Percentiles rank a stretch among this genome's conserved stretches.
phyloP scores from a whole-genome alignment of 2,113 vertebrate genomes.

The Pygathrix nemaeus region DNA sequence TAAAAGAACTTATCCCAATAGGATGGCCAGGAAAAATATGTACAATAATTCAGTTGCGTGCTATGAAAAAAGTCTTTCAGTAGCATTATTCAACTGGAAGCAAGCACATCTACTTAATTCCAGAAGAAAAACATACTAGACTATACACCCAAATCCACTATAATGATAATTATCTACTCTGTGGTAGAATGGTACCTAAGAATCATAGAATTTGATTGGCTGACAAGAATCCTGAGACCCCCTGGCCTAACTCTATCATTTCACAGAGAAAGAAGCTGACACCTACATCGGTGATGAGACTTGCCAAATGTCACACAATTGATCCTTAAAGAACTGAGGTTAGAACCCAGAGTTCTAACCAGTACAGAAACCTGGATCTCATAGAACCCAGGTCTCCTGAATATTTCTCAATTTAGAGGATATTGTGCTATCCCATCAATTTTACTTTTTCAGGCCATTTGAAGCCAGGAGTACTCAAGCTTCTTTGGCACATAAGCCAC shows the following conservation, averaged over 20 bases:
- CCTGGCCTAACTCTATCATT: background rate
- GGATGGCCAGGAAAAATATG: background rate
- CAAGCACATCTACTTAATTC: background rate
- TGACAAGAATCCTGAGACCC: background rate
- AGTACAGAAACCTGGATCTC: too few relatives aligned
- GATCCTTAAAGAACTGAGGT: background rate
- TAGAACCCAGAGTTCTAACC: background rate
- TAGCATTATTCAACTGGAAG: background rate
- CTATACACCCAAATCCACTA: background rate
- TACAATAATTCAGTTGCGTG: background rate
- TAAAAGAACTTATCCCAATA: background rate
- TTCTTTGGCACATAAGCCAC: background rate
- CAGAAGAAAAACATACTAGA: constrained; percentile 4
- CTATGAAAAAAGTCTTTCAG: background rate
- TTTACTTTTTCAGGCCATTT: background rate
- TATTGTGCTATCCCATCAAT: background rate
- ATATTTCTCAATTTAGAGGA: background rate
- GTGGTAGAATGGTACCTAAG: background rate
- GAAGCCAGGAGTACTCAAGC: background rate
- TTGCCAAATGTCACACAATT: background rate
- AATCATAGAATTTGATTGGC: background rate
- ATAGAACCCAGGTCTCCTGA: background rate
- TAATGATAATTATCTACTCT: background rate
- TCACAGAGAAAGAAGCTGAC: background rate
- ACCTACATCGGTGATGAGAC: background rate